Conservation (phyloP, 2,797 vertebrate genomes). For the Enteromius thamalakanensis region DNA sequence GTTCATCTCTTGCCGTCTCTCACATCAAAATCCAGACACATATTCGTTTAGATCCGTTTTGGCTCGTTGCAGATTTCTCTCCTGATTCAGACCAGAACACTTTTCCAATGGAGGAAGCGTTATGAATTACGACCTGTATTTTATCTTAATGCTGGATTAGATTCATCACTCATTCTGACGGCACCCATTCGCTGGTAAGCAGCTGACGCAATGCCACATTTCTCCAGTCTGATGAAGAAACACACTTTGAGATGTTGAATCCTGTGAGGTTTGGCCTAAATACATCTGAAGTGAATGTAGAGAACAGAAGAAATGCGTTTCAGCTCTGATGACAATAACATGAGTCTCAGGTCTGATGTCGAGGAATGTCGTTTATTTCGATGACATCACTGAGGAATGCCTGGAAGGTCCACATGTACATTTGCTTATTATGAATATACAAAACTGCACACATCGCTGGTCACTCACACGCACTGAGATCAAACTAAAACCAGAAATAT, state of each 20-base stretch:
- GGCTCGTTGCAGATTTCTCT: background rate
- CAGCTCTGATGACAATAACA: background rate
- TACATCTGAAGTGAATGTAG: background rate
- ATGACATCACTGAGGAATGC: constrained; percentile 28
- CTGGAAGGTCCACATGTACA: constrained; percentile 30
- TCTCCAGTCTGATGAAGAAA: background rate
- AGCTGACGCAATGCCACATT: background rate
- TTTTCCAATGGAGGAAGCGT: background rate
- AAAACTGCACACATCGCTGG: background rate
- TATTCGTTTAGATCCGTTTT: background rate
- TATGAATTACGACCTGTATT: background rate
- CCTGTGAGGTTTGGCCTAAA: background rate
- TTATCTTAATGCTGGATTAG: background rate
- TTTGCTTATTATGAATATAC: background rate
- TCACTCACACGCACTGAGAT: background rate
- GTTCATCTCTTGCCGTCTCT: no score
- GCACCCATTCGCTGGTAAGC: background rate
- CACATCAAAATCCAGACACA: no score
- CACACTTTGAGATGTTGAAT: no score
- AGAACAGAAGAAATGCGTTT: background rate
- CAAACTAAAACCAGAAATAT: background rate
- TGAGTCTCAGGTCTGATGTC: background rate
- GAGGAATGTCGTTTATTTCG: constrained; percentile 7
- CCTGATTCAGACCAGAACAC: background rate
- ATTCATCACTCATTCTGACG: background rate